Evolutionary conservation across 2,888 invertebrate genomes (phyloP), one percentile per base, ranked within the genome.

Genomic region (Caenorhabditis wallacei): DNA sequence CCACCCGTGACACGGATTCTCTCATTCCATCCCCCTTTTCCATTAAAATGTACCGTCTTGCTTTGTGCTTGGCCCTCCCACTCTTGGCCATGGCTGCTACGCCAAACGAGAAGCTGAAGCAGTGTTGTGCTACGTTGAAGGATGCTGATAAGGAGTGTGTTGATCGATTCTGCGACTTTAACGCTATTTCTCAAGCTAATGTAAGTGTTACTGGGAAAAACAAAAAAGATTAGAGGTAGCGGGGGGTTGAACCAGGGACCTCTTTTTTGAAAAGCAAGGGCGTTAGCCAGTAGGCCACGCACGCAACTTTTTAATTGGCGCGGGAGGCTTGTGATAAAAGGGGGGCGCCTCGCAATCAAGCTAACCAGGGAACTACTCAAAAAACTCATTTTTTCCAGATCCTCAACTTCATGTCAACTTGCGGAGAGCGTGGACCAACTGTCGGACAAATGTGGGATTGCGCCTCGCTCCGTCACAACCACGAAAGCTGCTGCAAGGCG

Each of bases 401-500:
- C 5, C 85, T 91, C 16, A 86, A 87, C 70, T 91, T 85, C 83
- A 84, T 91, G 63, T 83, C 88, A n/a, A 87, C 88, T n/a, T 91
- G 91, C 78, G 83, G 86, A 1, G 85, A 91, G 5, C 85, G 87
- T 35, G 91, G 91, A 46, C 91, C 91, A 40, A 91, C 91, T 8
- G 91, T 91, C 43, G 91, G 91, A 43, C 89, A 90, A 76, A 91
- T 91, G 91, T 90, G 91, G 91, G 91, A 91, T 64, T 91, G 91
- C 61, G 91, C 91, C 4, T 91, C 90, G 0, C 86, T 87, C 13
- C 76, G 91, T 53, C 90, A 87, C 26, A 90, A 91, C 68, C 91
- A 91, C 80, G 75, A 80, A 13, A 59, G 57, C 5, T 91, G 91
- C 71, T 91, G 91, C 43, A 43, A 59, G 20, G 40, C 61, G 18